A percentile compares a stretch with the other conserved stretches of the same genome.
Evolutionary conservation across 2,888 invertebrate species (phyloP).

Genomic region (Disparrhopalites patrizii): DNA sequence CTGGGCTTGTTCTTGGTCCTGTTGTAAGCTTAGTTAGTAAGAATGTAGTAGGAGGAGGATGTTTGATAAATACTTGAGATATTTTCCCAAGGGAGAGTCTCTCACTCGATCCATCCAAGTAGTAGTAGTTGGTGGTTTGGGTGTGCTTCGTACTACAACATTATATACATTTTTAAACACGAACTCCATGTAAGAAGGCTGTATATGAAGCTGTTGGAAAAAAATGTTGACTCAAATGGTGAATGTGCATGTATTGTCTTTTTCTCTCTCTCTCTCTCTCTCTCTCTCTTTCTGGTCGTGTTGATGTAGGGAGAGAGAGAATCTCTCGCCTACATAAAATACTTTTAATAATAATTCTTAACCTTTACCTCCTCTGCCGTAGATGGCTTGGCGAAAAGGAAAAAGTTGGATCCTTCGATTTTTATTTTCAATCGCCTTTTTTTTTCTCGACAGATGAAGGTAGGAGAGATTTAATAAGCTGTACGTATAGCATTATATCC

Average conservation of each 20-base stretch:
- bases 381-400: conserved; percentile 13
- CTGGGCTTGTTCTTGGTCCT: neutral
- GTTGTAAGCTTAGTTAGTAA: neutral
- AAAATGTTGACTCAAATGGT: conserved; percentile 15
- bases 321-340: conserved; percentile 28
- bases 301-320: too few relatives aligned
- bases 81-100: conserved; percentile 9
- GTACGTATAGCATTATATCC: too few relatives aligned
- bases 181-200: neutral
- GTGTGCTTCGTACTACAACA: conserved; percentile 9
- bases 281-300: too few relatives aligned
- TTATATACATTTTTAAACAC: too few relatives aligned
- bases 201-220: conserved; percentile 10
- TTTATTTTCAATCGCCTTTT: too few relatives aligned
- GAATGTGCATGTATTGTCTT: conserved; percentile 3
- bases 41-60: conserved; percentile 4
- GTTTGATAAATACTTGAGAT: conserved; percentile 22
- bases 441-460: neutral
- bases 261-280: too few relatives aligned
- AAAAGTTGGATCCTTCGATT: conserved; percentile 1
- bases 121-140: neutral
- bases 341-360: conserved; percentile 22
- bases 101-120: neutral
- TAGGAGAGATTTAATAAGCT: too few relatives aligned
- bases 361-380: conserved; percentile 20